Evolutionary conservation across 2,797 vertebrate species (phyloP).

Genomic region (Sarcoramphus papa): DNA sequence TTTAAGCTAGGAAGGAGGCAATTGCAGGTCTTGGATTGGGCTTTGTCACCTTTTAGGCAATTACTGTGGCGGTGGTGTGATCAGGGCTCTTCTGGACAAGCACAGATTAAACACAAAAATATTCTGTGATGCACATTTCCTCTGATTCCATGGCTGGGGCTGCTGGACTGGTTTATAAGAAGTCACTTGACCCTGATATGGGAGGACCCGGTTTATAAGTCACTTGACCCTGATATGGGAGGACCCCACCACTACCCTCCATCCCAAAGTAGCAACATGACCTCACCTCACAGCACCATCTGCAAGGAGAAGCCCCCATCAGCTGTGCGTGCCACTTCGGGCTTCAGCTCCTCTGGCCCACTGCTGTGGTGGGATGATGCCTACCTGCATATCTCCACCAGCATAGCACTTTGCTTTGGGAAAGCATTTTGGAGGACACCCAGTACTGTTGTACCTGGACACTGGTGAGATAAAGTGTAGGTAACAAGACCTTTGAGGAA

Average conservation of each 20-base stretch:
- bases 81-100: not conserved
- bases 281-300: not conserved
- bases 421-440: not conserved
- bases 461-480: not conserved
- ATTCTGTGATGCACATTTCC: not conserved
- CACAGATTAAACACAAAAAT: not conserved
- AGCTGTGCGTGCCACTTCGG: not conserved
- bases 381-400: not conserved
- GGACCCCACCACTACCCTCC: not conserved
- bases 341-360: not conserved
- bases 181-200: not conserved
- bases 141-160: not conserved
- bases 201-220: not conserved
- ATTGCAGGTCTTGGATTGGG: not conserved
- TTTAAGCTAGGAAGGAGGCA: not conserved
- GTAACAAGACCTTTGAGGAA: not conserved
- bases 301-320: not conserved
- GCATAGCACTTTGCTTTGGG: not conserved
- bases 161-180: not conserved
- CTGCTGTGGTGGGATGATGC: not conserved
- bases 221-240: not conserved
- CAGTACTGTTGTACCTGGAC: not conserved
- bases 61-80: not conserved
- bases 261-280: not conserved
- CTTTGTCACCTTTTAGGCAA: not conserved